A percentile compares a stretch with the other conserved stretches of the same genome.
Conservation (phyloP, 1,140 invertebrate genomes). For the Trypoxylus dichotomus region DNA sequence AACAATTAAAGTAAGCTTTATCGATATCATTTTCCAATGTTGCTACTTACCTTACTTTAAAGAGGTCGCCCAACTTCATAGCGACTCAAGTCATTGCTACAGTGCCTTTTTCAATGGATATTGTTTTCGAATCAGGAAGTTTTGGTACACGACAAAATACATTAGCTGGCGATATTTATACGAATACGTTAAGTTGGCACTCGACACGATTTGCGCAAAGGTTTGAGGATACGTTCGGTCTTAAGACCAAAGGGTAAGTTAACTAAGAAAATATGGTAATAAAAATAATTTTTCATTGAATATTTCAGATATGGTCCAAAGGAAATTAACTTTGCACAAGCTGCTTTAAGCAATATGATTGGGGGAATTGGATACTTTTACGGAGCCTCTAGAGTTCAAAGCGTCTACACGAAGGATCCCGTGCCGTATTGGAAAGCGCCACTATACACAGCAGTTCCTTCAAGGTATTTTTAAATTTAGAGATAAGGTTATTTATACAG, state of each 20-base stretch:
- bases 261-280: neutral
- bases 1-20: neutral
- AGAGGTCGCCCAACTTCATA: constrained; percentile 76
- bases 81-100: constrained; percentile 78
- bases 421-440: constrained; percentile 92
- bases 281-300: neutral
- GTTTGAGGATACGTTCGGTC: constrained; percentile 74
- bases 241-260: constrained; percentile 66
- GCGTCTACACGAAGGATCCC: constrained; percentile 76
- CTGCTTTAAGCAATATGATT: constrained; percentile 91
- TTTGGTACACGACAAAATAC: constrained; percentile 59
- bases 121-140: constrained; percentile 80
- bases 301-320: constrained; percentile 62
- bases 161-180: constrained; percentile 66
- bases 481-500: neutral
- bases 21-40: neutral
- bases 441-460: constrained; percentile 92
- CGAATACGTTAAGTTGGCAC: constrained; percentile 63
- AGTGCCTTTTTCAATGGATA: constrained; percentile 82
- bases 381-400: constrained; percentile 86
- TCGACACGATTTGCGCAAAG: constrained; percentile 64
- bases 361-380: constrained; percentile 98
- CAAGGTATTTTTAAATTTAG: constrained; percentile 55
- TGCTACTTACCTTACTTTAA: constrained; percentile 31
- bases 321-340: constrained; percentile 80